A percentile compares a stretch with the other conserved stretches of the same genome.
phyloP scores from a whole-genome alignment of 1,140 invertebrate genomes.

The Drosophila novamexicana region DNA sequence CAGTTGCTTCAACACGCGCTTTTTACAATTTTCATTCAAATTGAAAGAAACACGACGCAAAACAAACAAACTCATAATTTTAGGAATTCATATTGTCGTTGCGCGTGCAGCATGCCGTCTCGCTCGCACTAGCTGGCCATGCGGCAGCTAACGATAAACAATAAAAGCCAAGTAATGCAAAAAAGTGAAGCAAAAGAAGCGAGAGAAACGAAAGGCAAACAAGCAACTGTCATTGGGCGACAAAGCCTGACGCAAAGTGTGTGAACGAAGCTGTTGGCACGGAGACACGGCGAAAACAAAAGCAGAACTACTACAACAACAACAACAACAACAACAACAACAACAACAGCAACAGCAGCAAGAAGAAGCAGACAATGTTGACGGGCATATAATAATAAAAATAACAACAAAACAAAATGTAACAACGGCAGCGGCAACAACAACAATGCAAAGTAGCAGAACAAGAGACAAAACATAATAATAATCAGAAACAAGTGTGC shows the following conservation, averaged over 20 bases:
- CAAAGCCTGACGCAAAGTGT: constrained; percentile 12
- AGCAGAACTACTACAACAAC: constrained; percentile 35
- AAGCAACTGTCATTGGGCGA: constrained; percentile 20
- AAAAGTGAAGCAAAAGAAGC: constrained; percentile 32
- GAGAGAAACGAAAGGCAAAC: constrained; percentile 10
- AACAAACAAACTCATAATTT: not conserved
- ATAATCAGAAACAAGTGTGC: constrained; percentile 83
- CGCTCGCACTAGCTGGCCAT: not conserved
- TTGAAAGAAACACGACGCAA: no score
- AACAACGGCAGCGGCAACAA: constrained; percentile 51
- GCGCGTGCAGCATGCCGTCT: not conserved
- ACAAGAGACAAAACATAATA: constrained; percentile 77
- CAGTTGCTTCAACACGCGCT: no score
- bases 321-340: constrained; percentile 28
- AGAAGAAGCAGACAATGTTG: constrained; percentile 39
- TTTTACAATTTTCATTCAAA: no score
- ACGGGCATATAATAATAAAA: constrained; percentile 67
- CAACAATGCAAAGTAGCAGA: constrained; percentile 68
- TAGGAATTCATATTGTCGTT: constrained; percentile 10
- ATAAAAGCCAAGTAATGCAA: constrained; percentile 52
- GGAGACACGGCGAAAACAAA: constrained; percentile 58
- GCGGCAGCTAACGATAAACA: constrained; percentile 49
- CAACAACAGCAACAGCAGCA: constrained; percentile 26
- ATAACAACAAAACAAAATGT: constrained; percentile 72
- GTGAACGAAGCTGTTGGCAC: constrained; percentile 41